These are phyloP conservation scores for Ophioninae sp. DNA, from an alignment of 2,888 invertebrate genomes.

Conservation along the genomic window DNA sequence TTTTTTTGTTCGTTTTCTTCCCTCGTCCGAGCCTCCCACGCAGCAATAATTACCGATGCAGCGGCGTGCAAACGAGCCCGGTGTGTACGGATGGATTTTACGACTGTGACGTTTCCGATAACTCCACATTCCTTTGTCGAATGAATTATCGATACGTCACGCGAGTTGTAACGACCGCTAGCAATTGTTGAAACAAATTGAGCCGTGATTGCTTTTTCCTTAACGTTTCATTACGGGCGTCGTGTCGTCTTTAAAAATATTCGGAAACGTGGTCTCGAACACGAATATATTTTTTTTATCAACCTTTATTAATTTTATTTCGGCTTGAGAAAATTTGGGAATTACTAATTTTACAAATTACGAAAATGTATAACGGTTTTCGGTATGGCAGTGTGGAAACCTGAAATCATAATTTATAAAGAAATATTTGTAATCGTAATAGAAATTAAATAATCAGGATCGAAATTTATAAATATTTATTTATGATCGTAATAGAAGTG, in stretches of 20 bases:
- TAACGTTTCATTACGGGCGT: neutral
- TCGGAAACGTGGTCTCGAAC: neutral
- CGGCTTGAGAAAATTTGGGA: too few species aligned
- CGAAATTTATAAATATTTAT: too few species aligned
- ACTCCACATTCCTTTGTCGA: neutral
- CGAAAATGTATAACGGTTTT: too few species aligned
- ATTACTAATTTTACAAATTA: too few species aligned
- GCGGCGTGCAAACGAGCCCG: constrained; percentile 4
- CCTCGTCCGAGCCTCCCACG: constrained; percentile 18
- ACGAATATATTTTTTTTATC: too few species aligned
- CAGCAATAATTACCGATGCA: constrained; percentile 31
- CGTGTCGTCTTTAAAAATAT: neutral
- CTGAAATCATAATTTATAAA: too few species aligned
- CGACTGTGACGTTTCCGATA: neutral
- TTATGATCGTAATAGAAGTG: too few species aligned
- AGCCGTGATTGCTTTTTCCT: neutral
- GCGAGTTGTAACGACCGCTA: neutral
- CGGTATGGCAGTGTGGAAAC: too few species aligned
- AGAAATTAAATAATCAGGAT: too few species aligned
- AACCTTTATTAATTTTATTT: too few species aligned
- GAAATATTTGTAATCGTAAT: too few species aligned
- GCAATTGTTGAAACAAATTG: neutral
- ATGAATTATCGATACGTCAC: neutral
- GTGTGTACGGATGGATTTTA: neutral
- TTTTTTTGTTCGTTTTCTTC: too few species aligned